phyloP scores from a whole-genome alignment of 1,140 invertebrate species.

The Camponotus floridanus region DNA sequence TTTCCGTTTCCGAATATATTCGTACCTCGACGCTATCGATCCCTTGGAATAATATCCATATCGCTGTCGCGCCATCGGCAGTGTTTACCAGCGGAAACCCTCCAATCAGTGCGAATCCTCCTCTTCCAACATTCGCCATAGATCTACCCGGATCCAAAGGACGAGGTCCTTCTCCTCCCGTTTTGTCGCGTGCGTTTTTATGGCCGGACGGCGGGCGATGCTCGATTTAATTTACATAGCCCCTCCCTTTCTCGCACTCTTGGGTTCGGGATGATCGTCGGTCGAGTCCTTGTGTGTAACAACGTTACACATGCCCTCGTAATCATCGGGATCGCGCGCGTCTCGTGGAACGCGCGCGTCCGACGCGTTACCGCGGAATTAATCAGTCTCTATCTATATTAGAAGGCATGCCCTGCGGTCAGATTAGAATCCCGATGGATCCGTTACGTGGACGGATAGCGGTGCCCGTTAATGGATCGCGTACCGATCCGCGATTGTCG shows the following conservation, averaged over 20 bases:
- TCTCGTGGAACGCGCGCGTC: constrained; percentile 75
- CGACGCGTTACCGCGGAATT: constrained; percentile 77
- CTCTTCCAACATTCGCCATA: constrained; percentile 37
- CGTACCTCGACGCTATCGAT: constrained; percentile 35
- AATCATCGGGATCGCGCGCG: constrained; percentile 76
- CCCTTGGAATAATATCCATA: constrained; percentile 51
- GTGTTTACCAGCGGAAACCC: constrained; percentile 66
- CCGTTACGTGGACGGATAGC: constrained; percentile 71
- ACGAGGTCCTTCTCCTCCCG: background rate
- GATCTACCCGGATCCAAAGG: constrained; percentile 28
- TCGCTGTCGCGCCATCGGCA: constrained; percentile 44
- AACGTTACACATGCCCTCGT: constrained; percentile 40
- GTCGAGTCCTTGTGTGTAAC: constrained; percentile 43
- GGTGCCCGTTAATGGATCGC: constrained; percentile 77
- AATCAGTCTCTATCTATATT: constrained; percentile 83
- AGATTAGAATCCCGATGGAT: constrained; percentile 81
- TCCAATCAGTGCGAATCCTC: constrained; percentile 61
- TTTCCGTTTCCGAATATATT: constrained; percentile 11
- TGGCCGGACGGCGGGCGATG: background rate
- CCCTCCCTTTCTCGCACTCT: background rate
- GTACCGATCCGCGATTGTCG: constrained; percentile 45
- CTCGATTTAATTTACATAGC: constrained; percentile 71
- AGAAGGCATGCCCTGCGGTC: constrained; percentile 80
- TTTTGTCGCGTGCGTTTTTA: constrained; percentile 60
- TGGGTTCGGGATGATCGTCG: background rate